Percentiles rank a stretch among this genome's conserved stretches.
These are phyloP conservation scores for Papilio dardanus DNA, from an alignment of 1,140 invertebrate genomes.

Conservation along the genomic window DNA sequence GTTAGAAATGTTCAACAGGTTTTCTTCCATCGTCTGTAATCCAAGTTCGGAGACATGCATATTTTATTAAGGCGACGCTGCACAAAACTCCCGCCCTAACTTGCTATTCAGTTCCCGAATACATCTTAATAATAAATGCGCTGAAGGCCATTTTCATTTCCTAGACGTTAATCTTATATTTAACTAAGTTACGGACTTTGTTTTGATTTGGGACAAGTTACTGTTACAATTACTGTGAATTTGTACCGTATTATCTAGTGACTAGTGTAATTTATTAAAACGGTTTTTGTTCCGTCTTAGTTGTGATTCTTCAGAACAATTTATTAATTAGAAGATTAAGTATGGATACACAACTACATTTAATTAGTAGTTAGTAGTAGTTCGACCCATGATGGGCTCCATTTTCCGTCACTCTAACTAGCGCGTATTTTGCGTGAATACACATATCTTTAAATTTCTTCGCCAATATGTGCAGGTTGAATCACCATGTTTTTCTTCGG, in stretches of 20 bases:
- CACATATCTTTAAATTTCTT: no score
- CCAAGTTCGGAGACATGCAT: conserved; percentile 65
- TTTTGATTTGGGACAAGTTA: background rate
- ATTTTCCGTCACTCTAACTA: no score
- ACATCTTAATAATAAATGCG: conserved; percentile 26
- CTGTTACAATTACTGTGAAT: background rate
- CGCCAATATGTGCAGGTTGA: no score
- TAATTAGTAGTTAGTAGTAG: no score
- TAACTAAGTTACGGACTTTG: background rate
- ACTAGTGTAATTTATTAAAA: background rate
- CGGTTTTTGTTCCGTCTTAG: no score
- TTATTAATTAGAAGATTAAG: no score
- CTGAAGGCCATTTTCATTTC: conserved; percentile 15
- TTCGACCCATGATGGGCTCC: no score
- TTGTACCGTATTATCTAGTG: background rate
- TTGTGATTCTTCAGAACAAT: no score
- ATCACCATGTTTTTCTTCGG: no score
- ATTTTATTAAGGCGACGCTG: conserved; percentile 60
- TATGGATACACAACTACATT: no score
- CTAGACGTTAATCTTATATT: conserved; percentile 4
- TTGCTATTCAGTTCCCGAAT: conserved; percentile 21
- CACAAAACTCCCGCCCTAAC: conserved; percentile 37
- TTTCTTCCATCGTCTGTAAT: conserved; percentile 49
- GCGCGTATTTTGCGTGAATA: no score
- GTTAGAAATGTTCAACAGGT: conserved; percentile 63